A percentile compares a stretch with the other conserved stretches of the same genome.
These are phyloP conservation scores for Laspeyria flexula DNA, from an alignment of 2,888 invertebrate genomes.

Conservation along the genomic window DNA sequence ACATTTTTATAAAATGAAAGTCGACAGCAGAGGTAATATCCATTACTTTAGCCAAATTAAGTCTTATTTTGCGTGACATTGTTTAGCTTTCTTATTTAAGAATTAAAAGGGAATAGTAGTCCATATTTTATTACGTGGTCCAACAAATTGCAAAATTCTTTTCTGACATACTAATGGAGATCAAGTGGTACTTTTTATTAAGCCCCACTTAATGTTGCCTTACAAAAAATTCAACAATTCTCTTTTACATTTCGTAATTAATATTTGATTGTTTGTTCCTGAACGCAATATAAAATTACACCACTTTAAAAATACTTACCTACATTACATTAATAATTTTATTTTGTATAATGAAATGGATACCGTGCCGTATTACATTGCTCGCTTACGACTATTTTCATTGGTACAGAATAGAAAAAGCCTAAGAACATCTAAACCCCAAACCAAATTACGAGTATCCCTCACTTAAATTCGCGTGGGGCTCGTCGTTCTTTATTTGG, in stretches of 20 bases:
- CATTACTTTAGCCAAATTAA: slow-evolving; percentile 75
- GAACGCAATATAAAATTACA: background rate
- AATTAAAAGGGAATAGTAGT: slow-evolving; percentile 60
- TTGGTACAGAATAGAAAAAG: too few relatives aligned
- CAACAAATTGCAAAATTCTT: slow-evolving; percentile 60
- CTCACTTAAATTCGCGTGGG: too few relatives aligned
- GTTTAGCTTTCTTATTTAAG: slow-evolving; percentile 68
- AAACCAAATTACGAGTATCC: too few relatives aligned
- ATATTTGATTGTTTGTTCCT: slow-evolving; percentile 19
- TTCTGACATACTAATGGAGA: slow-evolving; percentile 34
- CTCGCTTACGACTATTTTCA: too few relatives aligned
- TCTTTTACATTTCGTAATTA: slow-evolving; percentile 23
- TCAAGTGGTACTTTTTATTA: slow-evolving; percentile 36
- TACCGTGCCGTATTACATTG: too few relatives aligned
- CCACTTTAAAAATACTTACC: slow-evolving; percentile 1
- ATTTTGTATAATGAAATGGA: too few relatives aligned
- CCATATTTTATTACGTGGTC: slow-evolving; percentile 56
- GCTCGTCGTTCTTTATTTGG: too few relatives aligned
- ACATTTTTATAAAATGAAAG: slow-evolving; percentile 59
- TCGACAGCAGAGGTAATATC: slow-evolving; percentile 57
- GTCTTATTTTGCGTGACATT: slow-evolving; percentile 76
- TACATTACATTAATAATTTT: background rate
- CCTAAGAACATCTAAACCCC: too few relatives aligned
- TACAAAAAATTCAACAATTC: slow-evolving; percentile 34
- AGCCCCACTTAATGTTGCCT: slow-evolving; percentile 22